Base-by-base conservation (phyloP, 2,888 invertebrate genomes). In the Ashinkailepas kermadecensis region DNA sequence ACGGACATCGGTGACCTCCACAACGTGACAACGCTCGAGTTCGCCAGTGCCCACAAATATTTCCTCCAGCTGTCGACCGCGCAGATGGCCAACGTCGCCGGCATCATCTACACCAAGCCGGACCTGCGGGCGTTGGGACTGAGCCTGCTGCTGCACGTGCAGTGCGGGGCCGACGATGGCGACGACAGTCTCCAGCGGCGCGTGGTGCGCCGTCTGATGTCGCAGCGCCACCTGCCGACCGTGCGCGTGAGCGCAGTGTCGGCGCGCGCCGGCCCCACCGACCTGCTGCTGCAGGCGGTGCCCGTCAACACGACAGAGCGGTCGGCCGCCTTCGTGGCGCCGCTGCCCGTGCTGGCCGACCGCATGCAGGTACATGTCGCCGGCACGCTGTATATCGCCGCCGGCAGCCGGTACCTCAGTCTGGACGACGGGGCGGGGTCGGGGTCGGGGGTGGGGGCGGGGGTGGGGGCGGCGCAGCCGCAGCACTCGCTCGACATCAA, bases 241-340 rank as follows among this genome's bases (percentile, higher is more conserved):
- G 54, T 74, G 18, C 54, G 54, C 21, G 54, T 74, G 18, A 15
- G 56, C 74, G 74, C 56, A 56, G 21, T 13, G 21, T 74, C 74
- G 21, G 21, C 54, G 18, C 0, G 10, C 8, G 13, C 56, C 21
- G 74, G 74, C 8, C 74, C 74, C 56, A 74, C 74, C 21, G 74
- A 74, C 54, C 74, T 74, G 56, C 74, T 74, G 74, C 54, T 74
- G 56, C 56, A 74, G 56, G 74, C 74, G 21, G 21, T 74, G 74
- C 56, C 74, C 10, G 74, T 74, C 54, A 23, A 12, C 15, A 7
- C 18, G n/a, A 54, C 74, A 0, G 74, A 7, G 13, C 21, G 21
- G 54, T 56, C 70, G 25, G 54, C 7, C 6, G 15, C 21, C 21
- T 74, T 74, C 74, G 11, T 56, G 54, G 74, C 74, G 8, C 74